Evolutionary conservation across 2,888 invertebrate species (phyloP), one percentile per base, ranked within the genome.

Genomic region (Argynnis bischoffii): DNA sequence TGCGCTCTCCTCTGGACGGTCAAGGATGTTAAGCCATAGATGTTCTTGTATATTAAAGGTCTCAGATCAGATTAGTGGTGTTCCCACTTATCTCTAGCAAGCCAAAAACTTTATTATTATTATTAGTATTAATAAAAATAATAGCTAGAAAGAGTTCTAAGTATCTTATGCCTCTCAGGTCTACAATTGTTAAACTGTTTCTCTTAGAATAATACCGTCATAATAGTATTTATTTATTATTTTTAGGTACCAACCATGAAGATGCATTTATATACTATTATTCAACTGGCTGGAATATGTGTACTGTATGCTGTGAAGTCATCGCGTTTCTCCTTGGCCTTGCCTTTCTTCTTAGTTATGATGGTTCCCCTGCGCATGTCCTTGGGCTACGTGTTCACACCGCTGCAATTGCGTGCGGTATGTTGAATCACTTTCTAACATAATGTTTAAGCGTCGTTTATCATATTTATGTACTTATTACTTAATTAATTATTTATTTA

Each of bases 291-390:
- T 3, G 96, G 97, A 78, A 93, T 99, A 77, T 94, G 93, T 1
- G 75, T 97, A 26, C 92, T 99, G 65, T 98, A 98, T 96, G 93
- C 95, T 13, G 97, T 99, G 21, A 99, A 99, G 89, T 97, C 97
- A 18, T 97, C 98, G 3, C 94, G 94, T 63, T 96, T 97, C 72
- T 98, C 99, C 0, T 93, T 99, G 69, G 97, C 97, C 16, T 96
- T 99, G 85, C 99, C 99, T 3, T 98, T 99, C 93, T 97, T 99
- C 87, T 94, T 99, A 60, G 95, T 98, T 71, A 89, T 98, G 73
- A 96, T 98, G 96, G 96, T 99, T 78, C 98, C 99, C 14, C 92
- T 99, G 69, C 93, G 99, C 71, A 94, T 96, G 76, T 94, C 95
- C 67, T 91, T 98, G 79, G 94, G 88, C 14, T 94, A 94, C 72